Base-by-base conservation (phyloP, 92 coral and sea anemone species). In the Isaurus tuberculatus region DNA sequence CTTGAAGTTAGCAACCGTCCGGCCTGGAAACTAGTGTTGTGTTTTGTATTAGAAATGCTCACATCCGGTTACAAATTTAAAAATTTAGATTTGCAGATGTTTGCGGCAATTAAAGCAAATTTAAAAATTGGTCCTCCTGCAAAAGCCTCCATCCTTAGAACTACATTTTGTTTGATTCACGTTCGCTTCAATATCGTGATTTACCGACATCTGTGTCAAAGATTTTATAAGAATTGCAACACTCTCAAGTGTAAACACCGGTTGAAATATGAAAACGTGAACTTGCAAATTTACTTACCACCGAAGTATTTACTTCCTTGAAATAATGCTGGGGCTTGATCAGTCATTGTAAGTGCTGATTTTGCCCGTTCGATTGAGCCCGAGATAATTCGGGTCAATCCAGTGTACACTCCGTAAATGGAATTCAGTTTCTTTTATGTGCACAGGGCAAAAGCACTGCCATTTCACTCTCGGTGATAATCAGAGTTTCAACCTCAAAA, bases 291-390 rank as follows among this genome's bases (percentile, higher is more conserved):
- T n/a, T 2, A 63, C 69, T 63, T 63, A 63, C 69, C 69, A 14
- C 69, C 69, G 19, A 63, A 63, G 27, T 63, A 63, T 63, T 27
- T 27, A 25, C 69, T 63, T 63, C 69, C 69, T 63, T 63, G 17
- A 29, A 63, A 63, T 0, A 63, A 13, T 26, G 69, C 69, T 26
- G 69, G 69, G 34, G 69, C 69, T 27, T 63, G 69, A 63, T 63
- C 34, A 13, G 33, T 29, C 69, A 26, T 63, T 63, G 29, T 17
- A 29, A 26, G 4, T 63, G 33, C 34, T 25, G 16, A 29, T 63
- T 29, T 63, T 29, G 27, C 63, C 63, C 19, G 5, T 26, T 55
- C 63, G 10, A 29, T 11, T 63, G 31, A 29, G 34, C 31, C 34
- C 69, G 69, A 29, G 26, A 26, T 9, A 4, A 26, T 29, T 29